Conservation (phyloP, 2,888 invertebrate species). For the Calliphora vomitoria region DNA sequence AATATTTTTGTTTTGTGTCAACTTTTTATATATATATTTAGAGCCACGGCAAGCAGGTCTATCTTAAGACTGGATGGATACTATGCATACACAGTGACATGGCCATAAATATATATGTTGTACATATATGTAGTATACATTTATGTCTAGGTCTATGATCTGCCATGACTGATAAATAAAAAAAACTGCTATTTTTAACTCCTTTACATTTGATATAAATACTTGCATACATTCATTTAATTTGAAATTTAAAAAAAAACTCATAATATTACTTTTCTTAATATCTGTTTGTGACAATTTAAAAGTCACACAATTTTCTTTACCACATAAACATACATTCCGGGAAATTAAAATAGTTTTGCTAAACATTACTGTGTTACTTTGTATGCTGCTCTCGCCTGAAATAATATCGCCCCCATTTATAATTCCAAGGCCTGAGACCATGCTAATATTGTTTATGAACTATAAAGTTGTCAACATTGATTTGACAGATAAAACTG, state of each 20-base stretch:
- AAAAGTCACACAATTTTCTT: slow-evolving; percentile 24
- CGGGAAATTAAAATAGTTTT: slow-evolving; percentile 66
- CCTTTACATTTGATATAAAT: not conserved
- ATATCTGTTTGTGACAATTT: slow-evolving; percentile 2
- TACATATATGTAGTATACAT: no score
- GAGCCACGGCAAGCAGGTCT: not conserved
- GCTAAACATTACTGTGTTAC: slow-evolving; percentile 53
- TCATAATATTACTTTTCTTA: slow-evolving; percentile 1
- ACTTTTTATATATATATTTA: slow-evolving; percentile 6
- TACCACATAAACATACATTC: slow-evolving; percentile 50
- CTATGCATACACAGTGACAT: not conserved
- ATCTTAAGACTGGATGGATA: slow-evolving; percentile 12
- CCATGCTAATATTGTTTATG: slow-evolving; percentile 62
- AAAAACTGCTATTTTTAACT: slow-evolving; percentile 25
- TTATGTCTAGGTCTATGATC: slow-evolving; percentile 25
- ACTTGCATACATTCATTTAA: not conserved
- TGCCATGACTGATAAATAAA: slow-evolving; percentile 54
- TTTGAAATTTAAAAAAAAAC: slow-evolving; percentile 6
- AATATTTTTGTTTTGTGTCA: slow-evolving; percentile 75
- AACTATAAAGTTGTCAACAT: slow-evolving; percentile 76
- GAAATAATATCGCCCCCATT: slow-evolving; percentile 27
- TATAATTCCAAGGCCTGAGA: not conserved
- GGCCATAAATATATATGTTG: not conserved
- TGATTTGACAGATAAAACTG: slow-evolving; percentile 73
- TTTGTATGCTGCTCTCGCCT: not conserved